Conservation (phyloP, 2,888 invertebrate species). For the Volucella zonaria region DNA sequence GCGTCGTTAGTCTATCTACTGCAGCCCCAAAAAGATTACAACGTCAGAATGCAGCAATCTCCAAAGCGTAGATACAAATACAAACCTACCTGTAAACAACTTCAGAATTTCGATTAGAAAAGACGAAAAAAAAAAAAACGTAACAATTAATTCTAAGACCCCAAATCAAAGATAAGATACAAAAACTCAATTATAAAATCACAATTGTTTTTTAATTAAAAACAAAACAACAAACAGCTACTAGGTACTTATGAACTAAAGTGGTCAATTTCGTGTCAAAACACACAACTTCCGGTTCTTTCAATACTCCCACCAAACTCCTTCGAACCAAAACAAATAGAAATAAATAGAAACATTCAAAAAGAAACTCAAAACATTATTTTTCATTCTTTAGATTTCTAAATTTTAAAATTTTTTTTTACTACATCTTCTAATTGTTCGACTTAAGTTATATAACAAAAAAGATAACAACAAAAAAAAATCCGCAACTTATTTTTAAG, state of each 20-base stretch:
- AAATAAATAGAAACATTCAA: background rate
- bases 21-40: background rate
- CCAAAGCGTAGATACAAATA: background rate
- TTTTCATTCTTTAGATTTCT: conserved; percentile 19
- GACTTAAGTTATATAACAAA: conserved; percentile 23
- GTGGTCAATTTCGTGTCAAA: background rate
- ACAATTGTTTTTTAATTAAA: conserved; percentile 32
- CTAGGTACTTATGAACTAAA: background rate
- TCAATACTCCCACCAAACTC: background rate
- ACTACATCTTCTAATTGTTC: conserved; percentile 31
- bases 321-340: background rate
- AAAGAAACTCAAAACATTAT: background rate
- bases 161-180: conserved; percentile 13
- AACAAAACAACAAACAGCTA: background rate
- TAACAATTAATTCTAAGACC: background rate
- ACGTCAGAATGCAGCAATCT: background rate
- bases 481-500: conserved; percentile 15
- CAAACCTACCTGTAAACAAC: background rate
- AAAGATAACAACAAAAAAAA: background rate
- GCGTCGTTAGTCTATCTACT: background rate
- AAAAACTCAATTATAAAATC: conserved; percentile 3
- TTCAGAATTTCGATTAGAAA: background rate
- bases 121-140: background rate
- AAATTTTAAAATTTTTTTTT: conserved; percentile 21
- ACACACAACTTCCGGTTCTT: background rate